Conservation (phyloP, 2,113 vertebrate species). For the Pogona vitticeps region DNA sequence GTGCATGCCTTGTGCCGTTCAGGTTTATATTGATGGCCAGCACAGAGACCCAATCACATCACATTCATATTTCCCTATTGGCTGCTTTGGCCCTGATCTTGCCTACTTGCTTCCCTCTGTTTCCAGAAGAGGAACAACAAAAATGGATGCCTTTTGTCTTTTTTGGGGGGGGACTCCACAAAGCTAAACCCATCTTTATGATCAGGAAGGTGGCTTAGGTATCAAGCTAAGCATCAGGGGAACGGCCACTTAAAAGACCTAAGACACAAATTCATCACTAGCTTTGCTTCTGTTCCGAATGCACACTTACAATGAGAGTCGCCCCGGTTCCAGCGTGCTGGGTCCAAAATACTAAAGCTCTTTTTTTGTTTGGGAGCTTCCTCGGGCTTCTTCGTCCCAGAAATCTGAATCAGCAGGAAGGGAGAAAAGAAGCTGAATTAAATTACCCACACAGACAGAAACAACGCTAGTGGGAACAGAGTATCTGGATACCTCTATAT, state of each 20-base stretch:
- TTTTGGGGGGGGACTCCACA: not conserved
- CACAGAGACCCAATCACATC: not conserved
- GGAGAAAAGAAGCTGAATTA: no score
- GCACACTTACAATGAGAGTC: slow-evolving; percentile 61
- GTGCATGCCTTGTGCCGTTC: no score
- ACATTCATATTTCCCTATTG: not conserved
- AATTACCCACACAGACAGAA: no score
- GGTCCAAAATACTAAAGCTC: slow-evolving; percentile 77
- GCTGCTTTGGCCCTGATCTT: not conserved
- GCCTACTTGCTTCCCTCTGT: not conserved
- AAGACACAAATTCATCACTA: not conserved
- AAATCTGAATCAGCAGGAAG: slow-evolving; percentile 56
- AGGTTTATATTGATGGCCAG: not conserved
- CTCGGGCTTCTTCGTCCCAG: slow-evolving; percentile 76
- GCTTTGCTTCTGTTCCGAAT: not conserved
- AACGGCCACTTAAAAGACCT: not conserved
- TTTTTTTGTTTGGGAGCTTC: slow-evolving; percentile 78
- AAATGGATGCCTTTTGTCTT: not conserved
- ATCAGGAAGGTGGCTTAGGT: no score
- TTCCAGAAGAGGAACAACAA: not conserved
- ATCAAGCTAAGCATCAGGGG: not conserved
- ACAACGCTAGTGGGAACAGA: no score
- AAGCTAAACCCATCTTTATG: no score
- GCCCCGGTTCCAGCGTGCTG: slow-evolving; percentile 76
- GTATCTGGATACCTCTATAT: no score